Conservation (phyloP, 2,888 invertebrate species). For the Amphimallon solstitiale region DNA sequence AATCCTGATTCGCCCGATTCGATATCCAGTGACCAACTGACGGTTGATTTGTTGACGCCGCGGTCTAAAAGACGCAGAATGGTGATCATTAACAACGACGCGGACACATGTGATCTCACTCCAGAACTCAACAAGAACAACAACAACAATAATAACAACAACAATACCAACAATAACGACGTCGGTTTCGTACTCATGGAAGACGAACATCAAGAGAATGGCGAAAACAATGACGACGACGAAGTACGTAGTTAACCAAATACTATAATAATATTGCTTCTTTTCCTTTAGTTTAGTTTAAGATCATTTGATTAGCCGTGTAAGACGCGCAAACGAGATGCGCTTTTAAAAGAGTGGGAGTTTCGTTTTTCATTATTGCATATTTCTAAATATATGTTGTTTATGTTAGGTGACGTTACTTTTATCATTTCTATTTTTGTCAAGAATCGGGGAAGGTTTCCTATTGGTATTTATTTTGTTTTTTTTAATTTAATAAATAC, state of each 20-base stretch:
- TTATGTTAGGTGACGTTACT: too few species aligned
- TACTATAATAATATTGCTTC: too few species aligned
- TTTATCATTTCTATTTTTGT: too few species aligned
- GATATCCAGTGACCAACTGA: slow-evolving; percentile 60
- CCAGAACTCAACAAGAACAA: slow-evolving; percentile 37
- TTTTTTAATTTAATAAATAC: too few species aligned
- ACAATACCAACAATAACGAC: slow-evolving; percentile 60
- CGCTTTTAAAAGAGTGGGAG: too few species aligned
- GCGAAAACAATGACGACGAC: slow-evolving; percentile 37
- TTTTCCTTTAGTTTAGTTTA: too few species aligned
- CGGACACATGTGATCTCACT: slow-evolving; percentile 41
- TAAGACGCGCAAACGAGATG: too few species aligned
- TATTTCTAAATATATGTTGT: too few species aligned
- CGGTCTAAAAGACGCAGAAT: slow-evolving; percentile 58
- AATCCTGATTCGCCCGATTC: slow-evolving; percentile 63
- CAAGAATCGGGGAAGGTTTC: too few species aligned
- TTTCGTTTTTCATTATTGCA: too few species aligned
- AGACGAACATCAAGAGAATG: slow-evolving; percentile 56
- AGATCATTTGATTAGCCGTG: too few species aligned
- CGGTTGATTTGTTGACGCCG: slow-evolving; percentile 59
- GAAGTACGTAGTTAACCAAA: slow-evolving; percentile 31
- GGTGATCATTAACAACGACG: slow-evolving; percentile 51
- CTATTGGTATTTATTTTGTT: too few species aligned
- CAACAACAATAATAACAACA: slow-evolving; percentile 51
- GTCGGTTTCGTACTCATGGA: slow-evolving; percentile 65